Evolutionary conservation across 2,113 vertebrate species (phyloP).

Genomic region (Spilogale gracilis): DNA sequence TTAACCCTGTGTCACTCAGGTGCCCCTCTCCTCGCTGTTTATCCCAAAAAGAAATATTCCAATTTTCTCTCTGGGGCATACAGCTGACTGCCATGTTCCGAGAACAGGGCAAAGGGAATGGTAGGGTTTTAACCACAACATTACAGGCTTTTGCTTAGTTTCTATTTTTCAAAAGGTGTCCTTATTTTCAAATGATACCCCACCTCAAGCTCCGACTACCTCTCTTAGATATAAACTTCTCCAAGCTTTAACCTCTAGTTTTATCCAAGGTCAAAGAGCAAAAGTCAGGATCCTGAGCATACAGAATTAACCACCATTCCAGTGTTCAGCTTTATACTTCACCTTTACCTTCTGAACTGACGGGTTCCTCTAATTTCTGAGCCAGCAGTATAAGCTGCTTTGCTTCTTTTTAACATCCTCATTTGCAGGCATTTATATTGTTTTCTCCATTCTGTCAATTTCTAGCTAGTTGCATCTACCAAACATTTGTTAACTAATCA

Average conservation of each 20-base stretch:
- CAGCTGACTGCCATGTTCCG: neutral
- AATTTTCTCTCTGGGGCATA: neutral
- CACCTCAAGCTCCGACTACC: neutral
- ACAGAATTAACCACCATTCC: neutral
- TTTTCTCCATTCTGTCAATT: neutral
- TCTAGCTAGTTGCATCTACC: neutral
- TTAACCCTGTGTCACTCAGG: no score
- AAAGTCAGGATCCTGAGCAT: neutral
- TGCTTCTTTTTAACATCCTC: neutral
- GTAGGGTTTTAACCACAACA: neutral
- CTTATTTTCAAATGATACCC: neutral
- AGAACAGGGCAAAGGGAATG: neutral
- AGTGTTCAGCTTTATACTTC: no score
- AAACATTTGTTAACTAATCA: neutral
- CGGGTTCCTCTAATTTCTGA: neutral
- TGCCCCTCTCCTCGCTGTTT: neutral
- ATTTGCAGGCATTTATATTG: neutral
- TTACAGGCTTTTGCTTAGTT: neutral
- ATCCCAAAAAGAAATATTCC: neutral
- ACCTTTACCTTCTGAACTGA: neutral
- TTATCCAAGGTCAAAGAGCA: neutral
- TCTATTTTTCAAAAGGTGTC: slow-evolving; percentile 5
- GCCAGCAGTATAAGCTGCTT: neutral
- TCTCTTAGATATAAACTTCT: neutral
- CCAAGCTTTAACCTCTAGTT: slow-evolving; percentile 1